Percentiles rank a stretch among this genome's conserved stretches.
Conservation (phyloP, 2,797 vertebrate genomes). For the Danio choprae region DNA sequence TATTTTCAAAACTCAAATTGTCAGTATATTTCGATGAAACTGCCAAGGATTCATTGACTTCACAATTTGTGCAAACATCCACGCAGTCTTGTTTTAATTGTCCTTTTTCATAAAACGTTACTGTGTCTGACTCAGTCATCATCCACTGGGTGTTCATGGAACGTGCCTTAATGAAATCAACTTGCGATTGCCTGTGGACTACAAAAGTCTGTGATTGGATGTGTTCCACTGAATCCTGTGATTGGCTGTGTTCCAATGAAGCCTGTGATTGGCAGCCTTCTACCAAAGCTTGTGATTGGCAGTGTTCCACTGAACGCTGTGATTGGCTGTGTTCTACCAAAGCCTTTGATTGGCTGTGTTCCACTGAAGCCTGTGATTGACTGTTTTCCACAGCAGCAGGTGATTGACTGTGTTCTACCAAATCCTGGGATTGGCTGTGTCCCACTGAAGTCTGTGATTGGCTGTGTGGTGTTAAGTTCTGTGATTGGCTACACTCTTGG, state of each 20-base stretch:
- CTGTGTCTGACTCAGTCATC: not conserved
- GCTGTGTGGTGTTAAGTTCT: not conserved
- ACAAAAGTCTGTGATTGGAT: not conserved
- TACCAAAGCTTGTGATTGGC: not conserved
- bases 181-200: not conserved
- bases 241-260: not conserved
- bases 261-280: not conserved
- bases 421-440: not conserved
- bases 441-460: not conserved
- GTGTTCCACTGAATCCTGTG: not conserved
- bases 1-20: conserved; percentile 3
- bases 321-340: not conserved
- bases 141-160: not conserved
- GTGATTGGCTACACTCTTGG: not conserved
- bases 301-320: not conserved
- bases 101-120: not conserved
- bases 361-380: not conserved
- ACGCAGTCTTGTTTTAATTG: conserved; percentile 13
- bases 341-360: not conserved
- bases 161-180: not conserved
- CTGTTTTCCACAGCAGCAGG: not conserved
- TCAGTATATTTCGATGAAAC: conserved; percentile 9
- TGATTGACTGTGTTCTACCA: not conserved
- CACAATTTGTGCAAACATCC: not conserved
- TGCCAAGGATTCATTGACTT: not conserved